Base-by-base conservation (phyloP, 2,797 vertebrate genomes). In the Serranus cabrilla region DNA sequence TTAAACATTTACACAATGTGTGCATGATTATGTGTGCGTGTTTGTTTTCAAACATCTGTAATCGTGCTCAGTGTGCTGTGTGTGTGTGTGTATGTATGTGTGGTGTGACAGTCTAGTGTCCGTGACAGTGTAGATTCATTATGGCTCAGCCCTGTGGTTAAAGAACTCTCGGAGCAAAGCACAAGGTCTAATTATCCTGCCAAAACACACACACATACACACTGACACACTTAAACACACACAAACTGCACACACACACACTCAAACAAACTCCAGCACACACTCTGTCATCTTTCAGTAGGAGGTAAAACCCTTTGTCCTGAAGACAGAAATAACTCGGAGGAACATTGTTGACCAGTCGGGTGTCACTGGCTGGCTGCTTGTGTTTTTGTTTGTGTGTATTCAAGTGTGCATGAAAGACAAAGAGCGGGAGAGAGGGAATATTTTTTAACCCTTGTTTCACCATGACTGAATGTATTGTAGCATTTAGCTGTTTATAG, bases 151-250 rank as follows among this genome's bases (percentile, higher is more conserved):
- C 90, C 86, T 92, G 89, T 85, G 88, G 87, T 92, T 90, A 85
- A 82, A 90, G 71, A 86, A 79, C 85, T 89, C 83, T 84, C 78
- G 82, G 89, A 92, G 90, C 71, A 86, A 81, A 87, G 83, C 88
- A 82, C 83, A 92, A 90, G 88, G 91, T 92, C 87, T 93, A 92
- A 92, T 92, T 93, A 92, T 92, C 83, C 83, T 82, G 83, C 81
- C 81, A 83, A 87, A 77, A 76, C 77, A 81, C 83, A 81, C 82
- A 71, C 62, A 83, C 16, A 58, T 25, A 78, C 37, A 66, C 49
- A 67, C 72, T 61, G 23, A 62, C 34, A 78, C 50, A 68, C 58
- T 21, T 21, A 21, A 21, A 42, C 57, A 54, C 49, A 55, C 42
- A 43, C 42, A 72, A 46, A 55, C 17, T 11, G 46, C 25, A 69